These are phyloP conservation scores for Procambarus virginalis DNA, from an alignment of 1,140 invertebrate genomes.

Conservation along the genomic window DNA sequence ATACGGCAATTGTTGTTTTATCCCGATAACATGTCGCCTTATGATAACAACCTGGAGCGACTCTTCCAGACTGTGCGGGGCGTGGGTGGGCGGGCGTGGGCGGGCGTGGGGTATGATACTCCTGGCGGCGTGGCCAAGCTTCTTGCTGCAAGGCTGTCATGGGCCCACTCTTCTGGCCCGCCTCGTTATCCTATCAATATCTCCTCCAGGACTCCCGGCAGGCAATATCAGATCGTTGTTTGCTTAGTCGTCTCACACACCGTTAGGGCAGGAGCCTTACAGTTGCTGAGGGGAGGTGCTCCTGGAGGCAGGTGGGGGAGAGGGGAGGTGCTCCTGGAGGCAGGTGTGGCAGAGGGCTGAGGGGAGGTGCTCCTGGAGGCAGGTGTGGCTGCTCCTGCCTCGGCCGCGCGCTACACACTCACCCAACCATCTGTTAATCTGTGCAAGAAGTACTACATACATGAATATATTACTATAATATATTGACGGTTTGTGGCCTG, in stretches of 20 bases:
- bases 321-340: not conserved
- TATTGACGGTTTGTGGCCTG: too few relatives aligned
- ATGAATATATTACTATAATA: too few relatives aligned
- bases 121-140: too few relatives aligned
- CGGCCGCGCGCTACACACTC: too few relatives aligned
- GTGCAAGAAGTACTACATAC: too few relatives aligned
- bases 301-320: not conserved
- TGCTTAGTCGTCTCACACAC: not conserved
- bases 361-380: not conserved
- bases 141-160: not conserved
- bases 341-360: not conserved
- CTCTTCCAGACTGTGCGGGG: not conserved
- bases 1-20: not conserved
- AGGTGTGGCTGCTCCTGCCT: not conserved
- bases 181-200: slow-evolving; percentile 11
- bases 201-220: not conserved
- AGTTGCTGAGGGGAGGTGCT: too few relatives aligned
- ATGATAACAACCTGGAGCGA: not conserved
- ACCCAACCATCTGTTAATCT: too few relatives aligned
- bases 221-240: not conserved
- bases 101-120: not conserved
- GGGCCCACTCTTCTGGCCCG: not conserved
- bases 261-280: too few relatives aligned
- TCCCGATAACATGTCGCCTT: not conserved
- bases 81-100: too few relatives aligned